A percentile compares a stretch with the other conserved stretches of the same genome.
phyloP scores from a whole-genome alignment of 2,113 vertebrate genomes.

The Casuarius casuarius region DNA sequence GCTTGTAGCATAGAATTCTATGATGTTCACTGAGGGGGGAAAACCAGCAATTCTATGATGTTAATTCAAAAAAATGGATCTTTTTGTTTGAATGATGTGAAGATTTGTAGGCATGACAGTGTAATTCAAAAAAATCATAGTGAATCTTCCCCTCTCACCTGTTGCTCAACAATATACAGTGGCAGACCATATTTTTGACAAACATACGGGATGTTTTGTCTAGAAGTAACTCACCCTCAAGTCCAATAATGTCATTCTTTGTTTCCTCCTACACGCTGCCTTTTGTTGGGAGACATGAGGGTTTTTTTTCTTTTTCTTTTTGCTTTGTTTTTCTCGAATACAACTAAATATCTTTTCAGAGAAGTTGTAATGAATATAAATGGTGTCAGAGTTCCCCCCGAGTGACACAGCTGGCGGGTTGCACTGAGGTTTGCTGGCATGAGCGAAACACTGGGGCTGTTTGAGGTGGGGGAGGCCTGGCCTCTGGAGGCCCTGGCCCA shows the following conservation, averaged over 20 bases:
- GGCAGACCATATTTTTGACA: not conserved
- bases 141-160: not conserved
- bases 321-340: not conserved
- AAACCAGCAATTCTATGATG: not conserved
- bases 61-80: not conserved
- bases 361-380: not conserved
- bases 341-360: not conserved
- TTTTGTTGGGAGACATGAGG: not conserved
- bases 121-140: not conserved
- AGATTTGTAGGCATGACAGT: not conserved
- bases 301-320: accelerated
- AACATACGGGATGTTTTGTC: not conserved
- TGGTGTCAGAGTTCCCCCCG: not conserved
- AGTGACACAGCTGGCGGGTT: not conserved
- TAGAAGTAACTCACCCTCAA: not conserved
- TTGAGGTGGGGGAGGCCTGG: not conserved
- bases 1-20: not conserved
- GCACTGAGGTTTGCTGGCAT: not conserved
- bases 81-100: not conserved
- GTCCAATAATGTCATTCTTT: not conserved
- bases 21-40: no score
- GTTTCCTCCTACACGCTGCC: not conserved
- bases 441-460: not conserved
- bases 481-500: not conserved
- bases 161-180: not conserved